Base-by-base conservation (phyloP, 2,797 vertebrate genomes). In the Smutsia temminckii region DNA sequence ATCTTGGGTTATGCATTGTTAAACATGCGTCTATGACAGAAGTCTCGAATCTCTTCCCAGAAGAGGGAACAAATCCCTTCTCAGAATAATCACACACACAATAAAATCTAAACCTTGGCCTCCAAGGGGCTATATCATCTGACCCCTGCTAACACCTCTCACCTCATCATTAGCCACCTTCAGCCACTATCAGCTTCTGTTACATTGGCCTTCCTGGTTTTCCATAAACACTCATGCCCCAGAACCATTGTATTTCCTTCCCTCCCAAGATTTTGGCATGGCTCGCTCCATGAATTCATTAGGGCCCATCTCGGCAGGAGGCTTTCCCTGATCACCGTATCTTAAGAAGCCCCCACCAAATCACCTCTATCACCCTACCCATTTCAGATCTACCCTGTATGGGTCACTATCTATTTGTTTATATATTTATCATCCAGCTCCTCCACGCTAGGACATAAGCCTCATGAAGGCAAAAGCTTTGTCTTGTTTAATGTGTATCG, bases 171-270 rank as follows among this genome's bases (percentile, higher is more conserved):
- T 83, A 72, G n/a, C 9, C 23, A 21, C 20, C 12, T 32, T 18
- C 8, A 0, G 2, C 53, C 29, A 21, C 0, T 0, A 21, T 7
- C 34, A 46, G 21, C 77, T 61, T 53, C 68, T 8, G 4, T n/a
- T 13, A 40, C 34, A 10, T 34, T 25, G 13, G n/a, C 80, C 55
- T 81, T 72, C 64, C 66, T 37, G 8, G 34, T 13, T 83, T 89
- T n/a, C 34, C 49, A 27, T 20, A 69, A 63, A 57, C 13, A 55
- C 12, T 27, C 34, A 2, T 57, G 75, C 63, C 75, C 83, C 78
- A 53, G 68, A 79, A 71, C 71, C 83, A 89, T 74, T 49, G 49
- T 42, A 88, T 13, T 21, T 34, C 34, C 66, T 18, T 34, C 63
- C 8, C 40, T 46, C 51, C n/a, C 17, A 14, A 71, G 81, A 25